Evolutionary conservation across 1,140 invertebrate genomes (phyloP), one percentile per base, ranked within the genome.

Genomic region (Drosophila navojoa): DNA sequence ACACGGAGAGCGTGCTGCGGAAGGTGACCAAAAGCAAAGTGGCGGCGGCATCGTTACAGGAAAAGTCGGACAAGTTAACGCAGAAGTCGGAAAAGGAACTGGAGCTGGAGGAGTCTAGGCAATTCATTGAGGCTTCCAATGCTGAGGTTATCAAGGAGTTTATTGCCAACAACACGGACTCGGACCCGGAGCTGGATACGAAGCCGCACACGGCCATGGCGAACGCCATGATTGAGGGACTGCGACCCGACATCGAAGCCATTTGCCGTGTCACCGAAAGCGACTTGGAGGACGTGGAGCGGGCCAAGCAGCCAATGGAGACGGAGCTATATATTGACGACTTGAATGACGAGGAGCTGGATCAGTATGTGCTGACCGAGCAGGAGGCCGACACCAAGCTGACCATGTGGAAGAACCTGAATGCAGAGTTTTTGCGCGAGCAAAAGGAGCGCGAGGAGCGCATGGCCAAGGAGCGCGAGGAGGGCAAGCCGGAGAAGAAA

Each of bases 291-390:
- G 78, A 90, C 63, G 78, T 79, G 16, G 86, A 81, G 53, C 79
- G 85, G 4, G 66, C 67, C 2, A 90, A 90, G 50, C 90, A 79
- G 85, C 92, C 80, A 32, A 73, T 81, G 25, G 77, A 70, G 59
- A 80, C 90, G 44, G 96, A 97, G 81, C 92, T 98, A n/a, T 93
- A 96, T 81, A 92, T 98, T 5, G 95, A 95, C 53, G 97, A 95
- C 52, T 94, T 98, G 25, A 97, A 98, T 82, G 97, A 98, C 81
- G 95, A 95, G 22, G 98, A 99, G 93, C 93, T 99, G 11, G 96
- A 97, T 90, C 94, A 94, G 53, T 97, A 98, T 79, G 97, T 99
- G 45, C 95, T 99, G 93, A 95, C 94, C 2, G 95, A 96, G 22
- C 93, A 95, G 64, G 98, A 99, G 92, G 94, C 95, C 2, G 92